phyloP scores from a whole-genome alignment of 2,888 invertebrate species.

The Catocala nupta region DNA sequence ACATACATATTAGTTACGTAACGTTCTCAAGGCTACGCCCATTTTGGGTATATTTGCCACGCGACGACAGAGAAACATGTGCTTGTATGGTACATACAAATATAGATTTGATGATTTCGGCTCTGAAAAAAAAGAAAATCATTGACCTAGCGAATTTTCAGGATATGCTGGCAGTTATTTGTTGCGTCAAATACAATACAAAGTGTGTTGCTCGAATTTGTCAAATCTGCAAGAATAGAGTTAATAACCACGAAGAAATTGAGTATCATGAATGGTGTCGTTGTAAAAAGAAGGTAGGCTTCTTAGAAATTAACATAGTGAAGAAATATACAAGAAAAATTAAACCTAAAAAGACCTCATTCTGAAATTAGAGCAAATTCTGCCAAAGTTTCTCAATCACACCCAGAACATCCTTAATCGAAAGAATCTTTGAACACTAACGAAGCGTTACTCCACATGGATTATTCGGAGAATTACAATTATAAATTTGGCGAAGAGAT shows the following conservation, averaged over 20 bases:
- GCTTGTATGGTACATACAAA: slow-evolving; percentile 6
- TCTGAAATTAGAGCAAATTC: slow-evolving; percentile 5
- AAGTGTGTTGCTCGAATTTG: slow-evolving; percentile 23
- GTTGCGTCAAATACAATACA: slow-evolving; percentile 18
- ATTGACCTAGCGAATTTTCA: not conserved
- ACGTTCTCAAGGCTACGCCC: not conserved
- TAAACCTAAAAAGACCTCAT: slow-evolving; percentile 1
- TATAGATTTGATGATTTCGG: slow-evolving; percentile 1
- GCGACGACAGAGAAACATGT: slow-evolving; percentile 10
- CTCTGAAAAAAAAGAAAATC: slow-evolving; percentile 1
- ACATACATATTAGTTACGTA: too few relatives aligned
- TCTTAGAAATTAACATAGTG: slow-evolving; percentile 10
- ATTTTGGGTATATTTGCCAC: slow-evolving; percentile 9
- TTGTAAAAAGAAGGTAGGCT: slow-evolving; percentile 7
- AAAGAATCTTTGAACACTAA: slow-evolving; percentile 9
- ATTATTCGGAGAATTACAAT: slow-evolving; percentile 16
- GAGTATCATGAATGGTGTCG: slow-evolving; percentile 3
- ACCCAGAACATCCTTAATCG: slow-evolving; percentile 12
- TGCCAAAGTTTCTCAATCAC: slow-evolving; percentile 10
- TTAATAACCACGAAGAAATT: slow-evolving; percentile 16
- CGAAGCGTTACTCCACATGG: slow-evolving; percentile 20
- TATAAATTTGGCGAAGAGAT: slow-evolving; percentile 10
- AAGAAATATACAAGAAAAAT: not conserved
- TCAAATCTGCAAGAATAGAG: slow-evolving; percentile 20
- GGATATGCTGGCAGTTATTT: not conserved